Evolutionary conservation across 2,888 invertebrate genomes (phyloP).

Genomic region (Apocheima hispidaria): DNA sequence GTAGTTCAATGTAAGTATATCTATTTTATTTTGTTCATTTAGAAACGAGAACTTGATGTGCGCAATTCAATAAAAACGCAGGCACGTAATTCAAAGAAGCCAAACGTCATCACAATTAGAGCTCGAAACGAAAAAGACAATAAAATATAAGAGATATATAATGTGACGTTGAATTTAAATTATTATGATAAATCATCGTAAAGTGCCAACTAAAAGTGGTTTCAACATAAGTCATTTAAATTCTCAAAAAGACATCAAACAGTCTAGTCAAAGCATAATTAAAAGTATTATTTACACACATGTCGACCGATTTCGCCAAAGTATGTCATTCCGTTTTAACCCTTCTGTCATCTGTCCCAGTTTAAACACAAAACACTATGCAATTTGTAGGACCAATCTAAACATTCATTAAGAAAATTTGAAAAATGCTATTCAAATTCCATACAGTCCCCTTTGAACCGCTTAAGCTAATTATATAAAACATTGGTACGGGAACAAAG

Average conservation of each 20-base stretch:
- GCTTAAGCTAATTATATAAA: constrained; percentile 84
- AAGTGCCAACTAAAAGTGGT: no score
- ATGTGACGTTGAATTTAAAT: no score
- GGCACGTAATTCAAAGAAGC: no score
- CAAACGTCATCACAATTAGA: no score
- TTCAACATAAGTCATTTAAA: neutral
- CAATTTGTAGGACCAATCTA: constrained; percentile 79
- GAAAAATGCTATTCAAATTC: constrained; percentile 68
- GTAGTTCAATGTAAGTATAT: no score
- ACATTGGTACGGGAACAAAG: constrained; percentile 68
- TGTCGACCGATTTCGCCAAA: constrained; percentile 68
- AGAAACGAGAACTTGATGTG: no score
- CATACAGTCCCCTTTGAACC: constrained; percentile 70
- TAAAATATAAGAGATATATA: no score
- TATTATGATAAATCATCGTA: neutral
- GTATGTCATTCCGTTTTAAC: constrained; percentile 51
- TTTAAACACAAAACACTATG: constrained; percentile 76
- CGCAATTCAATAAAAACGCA: no score
- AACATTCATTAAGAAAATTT: constrained; percentile 80
- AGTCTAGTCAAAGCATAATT: constrained; percentile 55
- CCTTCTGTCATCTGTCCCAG: constrained; percentile 55
- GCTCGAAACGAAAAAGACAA: no score
- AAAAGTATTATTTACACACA: constrained; percentile 76
- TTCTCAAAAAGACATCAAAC: constrained; percentile 52
- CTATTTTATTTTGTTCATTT: no score